Conservation (phyloP, 2,113 vertebrate genomes). For the Xerus inauris region DNA sequence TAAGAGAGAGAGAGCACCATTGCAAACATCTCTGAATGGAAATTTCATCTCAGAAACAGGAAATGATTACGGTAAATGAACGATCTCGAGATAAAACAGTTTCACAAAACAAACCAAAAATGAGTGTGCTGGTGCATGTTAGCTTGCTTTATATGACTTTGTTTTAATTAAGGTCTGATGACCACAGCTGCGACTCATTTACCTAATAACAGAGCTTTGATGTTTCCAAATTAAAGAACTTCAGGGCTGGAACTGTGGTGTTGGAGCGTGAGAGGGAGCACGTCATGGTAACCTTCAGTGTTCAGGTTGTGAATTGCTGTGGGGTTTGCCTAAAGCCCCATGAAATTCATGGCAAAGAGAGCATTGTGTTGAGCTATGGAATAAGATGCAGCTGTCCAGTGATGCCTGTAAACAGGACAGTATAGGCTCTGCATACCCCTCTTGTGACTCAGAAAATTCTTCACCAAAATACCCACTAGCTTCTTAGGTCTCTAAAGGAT, state of each 20-base stretch:
- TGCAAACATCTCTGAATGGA: background rate
- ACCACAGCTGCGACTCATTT: slow-evolving; percentile 52
- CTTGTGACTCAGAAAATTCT: slow-evolving; percentile 62
- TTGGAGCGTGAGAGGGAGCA: background rate
- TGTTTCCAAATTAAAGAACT: background rate
- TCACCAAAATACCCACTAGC: slow-evolving; percentile 1
- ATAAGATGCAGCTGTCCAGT: slow-evolving; percentile 64
- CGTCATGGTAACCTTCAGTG: background rate
- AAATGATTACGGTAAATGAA: slow-evolving; percentile 55
- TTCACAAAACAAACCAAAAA: slow-evolving; percentile 12
- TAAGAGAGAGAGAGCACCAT: background rate
- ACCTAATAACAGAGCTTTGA: slow-evolving; percentile 37
- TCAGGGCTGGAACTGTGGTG: background rate
- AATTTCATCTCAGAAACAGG: slow-evolving; percentile 58
- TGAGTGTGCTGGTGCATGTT: background rate
- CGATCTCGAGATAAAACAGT: background rate
- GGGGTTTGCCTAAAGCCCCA: slow-evolving; percentile 65
- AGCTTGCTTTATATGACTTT: slow-evolving; percentile 40
- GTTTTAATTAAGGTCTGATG: slow-evolving; percentile 60
- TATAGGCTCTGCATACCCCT: background rate
- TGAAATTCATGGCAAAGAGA: slow-evolving; percentile 67
- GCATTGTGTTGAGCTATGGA: slow-evolving; percentile 39
- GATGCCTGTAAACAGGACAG: slow-evolving; percentile 15
- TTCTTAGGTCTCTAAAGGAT: slow-evolving; percentile 42
- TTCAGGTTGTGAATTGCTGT: background rate